Evolutionary conservation across 2,888 invertebrate genomes (phyloP), one percentile per base, ranked within the genome.

Genomic region (Hipparchia semele): DNA sequence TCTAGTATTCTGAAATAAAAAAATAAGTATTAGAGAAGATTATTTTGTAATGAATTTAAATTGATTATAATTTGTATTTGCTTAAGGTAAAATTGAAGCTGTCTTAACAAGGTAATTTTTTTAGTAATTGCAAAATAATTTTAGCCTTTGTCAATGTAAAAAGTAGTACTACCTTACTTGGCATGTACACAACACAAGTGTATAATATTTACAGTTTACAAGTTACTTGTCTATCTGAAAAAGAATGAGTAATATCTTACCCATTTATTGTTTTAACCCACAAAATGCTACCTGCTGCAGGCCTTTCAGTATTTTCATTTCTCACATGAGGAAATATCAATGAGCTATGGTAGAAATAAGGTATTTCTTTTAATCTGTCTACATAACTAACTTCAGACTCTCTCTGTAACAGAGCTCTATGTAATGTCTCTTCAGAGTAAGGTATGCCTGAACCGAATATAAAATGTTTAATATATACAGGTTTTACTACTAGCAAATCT

Each of bases 381-480:
- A 79, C 70, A 83, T 53, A 23, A 8, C 71, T 13, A 67, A 68
- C 66, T 66, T 77, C 67, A 23, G 46, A 61, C 70, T 81, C 79
- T 72, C 95, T 91, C 62, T 86, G 81, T 51, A 94, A 86, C 39
- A 95, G 82, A 7, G 95, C 95, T 78, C 95, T 90, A 12, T 94
- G 83, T 83, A 97, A 86, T 0, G 96, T 92, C 12, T 94, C 91
- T 64, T 92, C 79, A 66, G 95, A 95, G 85, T 95, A 97, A 7
- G 96, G 96, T 53, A 95, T 94, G 39, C 92, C 94, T 74, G 95
- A 95, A 70, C 96, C 96, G 84, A 99, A 95, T 70, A 96, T 95
- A 73, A 98, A 94, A 70, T 96, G 95, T 70, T 94, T 89, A 0
- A 99, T 90, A 85, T 95, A 96, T 81, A 99, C 95, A 10, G 97